Evolutionary conservation across 2,797 vertebrate species (phyloP).

Genomic region (Melanotaenia trifasciata): DNA sequence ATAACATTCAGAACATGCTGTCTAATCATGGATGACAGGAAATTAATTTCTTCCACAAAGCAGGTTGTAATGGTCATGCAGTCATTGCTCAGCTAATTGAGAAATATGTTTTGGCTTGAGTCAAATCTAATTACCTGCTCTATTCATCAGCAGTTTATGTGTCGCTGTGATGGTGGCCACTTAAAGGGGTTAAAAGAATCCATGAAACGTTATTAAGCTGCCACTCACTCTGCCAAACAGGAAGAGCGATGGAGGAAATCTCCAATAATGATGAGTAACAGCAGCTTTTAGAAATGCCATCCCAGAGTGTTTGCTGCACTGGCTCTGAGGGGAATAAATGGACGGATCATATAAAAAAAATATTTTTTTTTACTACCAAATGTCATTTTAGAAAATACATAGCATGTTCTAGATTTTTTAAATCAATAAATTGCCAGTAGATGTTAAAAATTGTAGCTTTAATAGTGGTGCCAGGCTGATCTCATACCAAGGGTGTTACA

Average conservation of each 20-base stretch:
- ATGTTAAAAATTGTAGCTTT: too few species aligned
- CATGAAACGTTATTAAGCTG: conserved; percentile 45
- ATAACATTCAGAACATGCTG: conserved; percentile 51
- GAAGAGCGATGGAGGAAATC: conserved; percentile 32
- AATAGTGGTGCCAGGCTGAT: too few species aligned
- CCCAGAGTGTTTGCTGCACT: not conserved
- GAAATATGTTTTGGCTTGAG: conserved; percentile 52
- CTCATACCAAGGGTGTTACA: too few species aligned
- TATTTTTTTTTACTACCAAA: too few species aligned
- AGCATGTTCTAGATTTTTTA: too few species aligned
- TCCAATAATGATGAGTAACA: conserved; percentile 47
- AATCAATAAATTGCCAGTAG: too few species aligned
- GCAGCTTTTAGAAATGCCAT: conserved; percentile 46
- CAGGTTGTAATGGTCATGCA: conserved; percentile 43
- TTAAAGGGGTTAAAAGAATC: conserved; percentile 53
- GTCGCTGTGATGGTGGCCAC: conserved; percentile 21
- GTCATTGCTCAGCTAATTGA: conserved; percentile 43
- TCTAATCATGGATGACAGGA: conserved; percentile 71
- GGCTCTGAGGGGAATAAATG: conserved; percentile 27
- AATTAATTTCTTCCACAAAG: conserved; percentile 62
- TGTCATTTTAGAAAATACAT: too few species aligned
- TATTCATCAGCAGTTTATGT: conserved; percentile 67
- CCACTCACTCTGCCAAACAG: conserved; percentile 23
- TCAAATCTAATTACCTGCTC: conserved; percentile 64
- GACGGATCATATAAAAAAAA: not conserved